A percentile compares a stretch with the other conserved stretches of the same genome.
Conservation (phyloP, 1,140 invertebrate species). For the Pissodes strobi region DNA sequence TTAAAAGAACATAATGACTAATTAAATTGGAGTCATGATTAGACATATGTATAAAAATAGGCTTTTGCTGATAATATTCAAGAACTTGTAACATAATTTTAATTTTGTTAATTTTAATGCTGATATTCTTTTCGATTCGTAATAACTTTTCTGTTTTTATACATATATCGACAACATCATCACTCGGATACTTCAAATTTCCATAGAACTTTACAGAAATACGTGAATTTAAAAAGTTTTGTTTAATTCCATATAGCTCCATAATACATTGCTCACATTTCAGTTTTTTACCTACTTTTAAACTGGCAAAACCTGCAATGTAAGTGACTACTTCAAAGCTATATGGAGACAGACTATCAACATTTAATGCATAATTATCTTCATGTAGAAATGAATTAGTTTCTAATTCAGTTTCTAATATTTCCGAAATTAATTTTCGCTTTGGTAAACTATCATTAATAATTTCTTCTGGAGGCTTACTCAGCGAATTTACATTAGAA, state of each 20-base stretch:
- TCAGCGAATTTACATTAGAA: slow-evolving; percentile 11
- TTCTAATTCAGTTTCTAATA: no score
- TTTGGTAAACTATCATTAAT: slow-evolving; percentile 13
- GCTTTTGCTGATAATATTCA: neutral
- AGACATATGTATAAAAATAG: no score
- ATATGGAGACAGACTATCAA: slow-evolving; percentile 4
- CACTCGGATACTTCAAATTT: neutral
- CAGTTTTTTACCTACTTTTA: slow-evolving; percentile 15
- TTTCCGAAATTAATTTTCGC: slow-evolving; percentile 1
- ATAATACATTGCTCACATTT: slow-evolving; percentile 33
- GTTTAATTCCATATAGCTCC: slow-evolving; percentile 19
- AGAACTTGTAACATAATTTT: slow-evolving; percentile 3
- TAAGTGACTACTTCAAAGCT: slow-evolving; percentile 16
- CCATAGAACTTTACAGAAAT: slow-evolving; percentile 21
- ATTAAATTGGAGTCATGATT: no score
- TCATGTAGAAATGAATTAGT: no score
- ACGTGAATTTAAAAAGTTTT: slow-evolving; percentile 19
- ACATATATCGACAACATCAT: neutral
- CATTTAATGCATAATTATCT: slow-evolving; percentile 6
- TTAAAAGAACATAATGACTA: neutral
- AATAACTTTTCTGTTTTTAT: slow-evolving; percentile 6
- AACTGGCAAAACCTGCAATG: slow-evolving; percentile 30
- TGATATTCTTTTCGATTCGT: neutral
- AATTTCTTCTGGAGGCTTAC: slow-evolving; percentile 11
- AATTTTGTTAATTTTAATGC: no score